Evolutionary conservation across 1,140 invertebrate species (phyloP).

Genomic region (Apis florea): DNA sequence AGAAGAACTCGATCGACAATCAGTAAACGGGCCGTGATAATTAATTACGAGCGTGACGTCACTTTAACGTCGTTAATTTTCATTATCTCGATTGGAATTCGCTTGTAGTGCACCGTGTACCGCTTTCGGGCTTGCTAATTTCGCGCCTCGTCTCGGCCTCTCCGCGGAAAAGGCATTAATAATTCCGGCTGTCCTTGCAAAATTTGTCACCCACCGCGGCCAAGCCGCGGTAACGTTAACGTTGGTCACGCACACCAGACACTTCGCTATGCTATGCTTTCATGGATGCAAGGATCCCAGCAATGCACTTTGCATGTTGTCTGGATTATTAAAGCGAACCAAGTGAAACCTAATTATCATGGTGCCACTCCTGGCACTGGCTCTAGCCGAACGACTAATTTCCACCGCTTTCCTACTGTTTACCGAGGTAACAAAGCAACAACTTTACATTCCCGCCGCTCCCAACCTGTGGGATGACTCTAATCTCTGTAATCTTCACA

Average conservation of each 20-base stretch:
- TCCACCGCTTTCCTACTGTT: conserved; percentile 48
- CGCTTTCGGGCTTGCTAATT: conserved; percentile 60
- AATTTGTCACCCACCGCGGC: conserved; percentile 57
- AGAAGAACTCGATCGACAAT: conserved; percentile 47
- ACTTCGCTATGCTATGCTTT: conserved; percentile 11
- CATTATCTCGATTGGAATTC: conserved; percentile 67
- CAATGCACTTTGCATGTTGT: conserved; percentile 61
- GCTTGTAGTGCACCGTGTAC: conserved; percentile 49
- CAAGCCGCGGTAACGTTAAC: conserved; percentile 34
- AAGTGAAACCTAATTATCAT: conserved; percentile 64
- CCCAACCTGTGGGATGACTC: conserved; percentile 8
- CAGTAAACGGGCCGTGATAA: conserved; percentile 56
- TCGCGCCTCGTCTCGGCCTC: conserved; percentile 46
- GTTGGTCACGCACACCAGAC: conserved; percentile 34
- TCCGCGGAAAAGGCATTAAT: conserved; percentile 56
- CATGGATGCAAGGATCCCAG: conserved; percentile 47
- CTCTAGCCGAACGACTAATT: conserved; percentile 53
- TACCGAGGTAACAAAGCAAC: conserved; percentile 36
- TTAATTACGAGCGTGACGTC: conserved; percentile 64
- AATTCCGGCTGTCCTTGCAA: conserved; percentile 58
- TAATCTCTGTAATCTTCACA: conserved; percentile 34
- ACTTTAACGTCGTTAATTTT: conserved; percentile 67
- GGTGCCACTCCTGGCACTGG: conserved; percentile 27
- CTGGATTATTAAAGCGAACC: conserved; percentile 62
- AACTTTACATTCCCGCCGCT: conserved; percentile 36